Evolutionary conservation across 2,113 vertebrate species (phyloP).

Genomic region (Triplophysa rosa): DNA sequence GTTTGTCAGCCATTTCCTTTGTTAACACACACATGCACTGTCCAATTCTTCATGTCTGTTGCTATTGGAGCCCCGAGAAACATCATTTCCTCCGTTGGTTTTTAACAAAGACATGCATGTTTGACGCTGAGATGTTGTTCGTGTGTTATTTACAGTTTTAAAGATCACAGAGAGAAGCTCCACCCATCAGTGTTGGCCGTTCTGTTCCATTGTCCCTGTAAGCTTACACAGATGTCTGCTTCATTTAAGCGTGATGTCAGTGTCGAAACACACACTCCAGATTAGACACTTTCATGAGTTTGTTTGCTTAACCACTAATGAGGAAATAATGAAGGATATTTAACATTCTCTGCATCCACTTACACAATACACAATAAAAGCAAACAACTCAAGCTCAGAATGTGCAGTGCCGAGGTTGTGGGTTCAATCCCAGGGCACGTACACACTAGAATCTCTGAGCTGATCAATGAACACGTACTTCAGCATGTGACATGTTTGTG

Average conservation of each 20-base stretch:
- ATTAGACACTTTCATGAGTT: too few species aligned
- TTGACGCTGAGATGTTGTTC: conserved; percentile 29
- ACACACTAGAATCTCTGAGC: not conserved
- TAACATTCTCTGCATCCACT: too few species aligned
- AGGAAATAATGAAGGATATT: too few species aligned
- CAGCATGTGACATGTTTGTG: not conserved
- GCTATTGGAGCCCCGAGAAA: conserved; percentile 50
- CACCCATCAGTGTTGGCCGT: not conserved
- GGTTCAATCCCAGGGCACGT: too few species aligned
- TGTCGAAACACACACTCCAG: not conserved
- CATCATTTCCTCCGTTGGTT: conserved; percentile 31
- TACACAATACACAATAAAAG: too few species aligned
- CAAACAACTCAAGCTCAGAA: too few species aligned
- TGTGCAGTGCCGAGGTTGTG: too few species aligned
- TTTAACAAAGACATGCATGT: conserved; percentile 39
- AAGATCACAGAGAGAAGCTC: conserved; percentile 14
- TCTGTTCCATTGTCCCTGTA: conserved; percentile 32
- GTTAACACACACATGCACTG: conserved; percentile 40
- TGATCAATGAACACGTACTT: not conserved
- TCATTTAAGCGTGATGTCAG: not conserved
- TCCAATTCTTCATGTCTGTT: conserved; percentile 35
- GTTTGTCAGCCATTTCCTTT: conserved; percentile 54
- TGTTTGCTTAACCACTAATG: too few species aligned
- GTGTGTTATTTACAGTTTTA: conserved; percentile 46
- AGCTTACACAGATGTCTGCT: conserved; percentile 9